These are phyloP conservation scores for Nibea coibor DNA, from an alignment of 2,113 vertebrate genomes.

Conservation along the genomic window DNA sequence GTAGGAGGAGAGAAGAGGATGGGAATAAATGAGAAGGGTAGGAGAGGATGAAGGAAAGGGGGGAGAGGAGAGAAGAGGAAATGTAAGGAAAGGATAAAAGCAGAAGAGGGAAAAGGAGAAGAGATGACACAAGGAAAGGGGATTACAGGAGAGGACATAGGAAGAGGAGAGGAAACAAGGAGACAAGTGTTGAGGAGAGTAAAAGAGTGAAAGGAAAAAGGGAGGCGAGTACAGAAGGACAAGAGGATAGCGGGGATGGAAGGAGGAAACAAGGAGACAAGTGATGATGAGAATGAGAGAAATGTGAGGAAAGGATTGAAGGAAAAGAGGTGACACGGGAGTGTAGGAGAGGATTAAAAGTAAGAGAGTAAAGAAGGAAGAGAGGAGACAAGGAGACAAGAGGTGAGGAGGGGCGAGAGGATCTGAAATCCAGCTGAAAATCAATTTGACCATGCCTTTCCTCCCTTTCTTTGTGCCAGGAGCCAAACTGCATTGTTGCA, in stretches of 20 bases:
- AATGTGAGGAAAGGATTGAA: background rate
- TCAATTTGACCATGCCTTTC: conserved; percentile 53
- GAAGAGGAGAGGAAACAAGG: background rate
- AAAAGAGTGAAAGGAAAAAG: background rate
- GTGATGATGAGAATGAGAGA: background rate
- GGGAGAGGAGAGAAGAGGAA: too few relatives aligned
- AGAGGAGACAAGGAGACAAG: conserved; percentile 52
- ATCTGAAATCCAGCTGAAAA: conserved; percentile 71
- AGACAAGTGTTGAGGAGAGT: too few relatives aligned
- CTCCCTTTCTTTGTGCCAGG: conserved; percentile 32
- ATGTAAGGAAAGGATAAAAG: too few relatives aligned
- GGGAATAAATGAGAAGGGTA: background rate
- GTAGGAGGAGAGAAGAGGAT: background rate
- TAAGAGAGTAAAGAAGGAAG: background rate
- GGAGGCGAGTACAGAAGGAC: background rate
- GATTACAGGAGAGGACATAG: too few relatives aligned
- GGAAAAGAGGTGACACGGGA: background rate
- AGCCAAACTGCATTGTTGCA: conserved; percentile 53
- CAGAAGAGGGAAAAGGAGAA: background rate
- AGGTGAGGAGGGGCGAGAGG: conserved; percentile 12
- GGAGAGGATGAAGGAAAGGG: background rate
- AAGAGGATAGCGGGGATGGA: background rate
- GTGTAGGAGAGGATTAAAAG: background rate
- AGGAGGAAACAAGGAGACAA: background rate
- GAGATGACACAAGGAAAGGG: background rate